Percentiles rank a stretch among this genome's conserved stretches.
Conservation (phyloP, 2,113 vertebrate genomes). For the Pyxicephalus adspersus region DNA sequence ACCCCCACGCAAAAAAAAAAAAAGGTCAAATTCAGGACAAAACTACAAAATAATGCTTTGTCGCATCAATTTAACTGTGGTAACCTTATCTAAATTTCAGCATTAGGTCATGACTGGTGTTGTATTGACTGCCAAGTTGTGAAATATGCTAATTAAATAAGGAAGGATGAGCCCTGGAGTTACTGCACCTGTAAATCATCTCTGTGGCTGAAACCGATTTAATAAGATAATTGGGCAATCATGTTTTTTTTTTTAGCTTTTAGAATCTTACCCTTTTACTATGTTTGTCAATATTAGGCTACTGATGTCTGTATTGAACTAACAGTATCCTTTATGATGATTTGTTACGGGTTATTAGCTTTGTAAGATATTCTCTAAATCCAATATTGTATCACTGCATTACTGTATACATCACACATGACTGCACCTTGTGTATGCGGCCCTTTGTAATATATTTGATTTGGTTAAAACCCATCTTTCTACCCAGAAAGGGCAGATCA, state of each 20-base stretch:
- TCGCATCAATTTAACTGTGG: slow-evolving; percentile 22
- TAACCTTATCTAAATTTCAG: slow-evolving; percentile 26
- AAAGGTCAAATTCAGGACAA: slow-evolving; percentile 48
- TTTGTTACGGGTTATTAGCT: neutral
- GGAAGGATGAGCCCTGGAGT: slow-evolving; percentile 55
- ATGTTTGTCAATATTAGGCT: slow-evolving; percentile 42
- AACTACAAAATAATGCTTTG: slow-evolving; percentile 26
- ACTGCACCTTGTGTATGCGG: neutral
- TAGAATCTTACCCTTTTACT: slow-evolving; percentile 26
- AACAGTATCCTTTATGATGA: neutral
- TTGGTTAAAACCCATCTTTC: slow-evolving; percentile 16
- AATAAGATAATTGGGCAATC: slow-evolving; percentile 53
- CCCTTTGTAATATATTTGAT: neutral
- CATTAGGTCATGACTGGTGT: slow-evolving; percentile 47
- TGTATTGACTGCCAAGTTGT: slow-evolving; percentile 42
- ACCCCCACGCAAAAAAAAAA: neutral
- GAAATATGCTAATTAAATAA: slow-evolving; percentile 58
- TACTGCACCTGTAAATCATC: slow-evolving; percentile 47
- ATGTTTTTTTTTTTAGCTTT: slow-evolving; percentile 28
- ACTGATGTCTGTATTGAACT: slow-evolving; percentile 43
- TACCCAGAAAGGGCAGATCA: slow-evolving; percentile 1
- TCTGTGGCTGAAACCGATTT: slow-evolving; percentile 42
- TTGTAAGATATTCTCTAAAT: slow-evolving; percentile 16
- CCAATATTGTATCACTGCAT: neutral
- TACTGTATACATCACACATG: neutral